Percentiles rank a stretch among this genome's conserved stretches.
Conservation (phyloP, 2,797 vertebrate genomes). For the Cryptoprocta ferox region DNA sequence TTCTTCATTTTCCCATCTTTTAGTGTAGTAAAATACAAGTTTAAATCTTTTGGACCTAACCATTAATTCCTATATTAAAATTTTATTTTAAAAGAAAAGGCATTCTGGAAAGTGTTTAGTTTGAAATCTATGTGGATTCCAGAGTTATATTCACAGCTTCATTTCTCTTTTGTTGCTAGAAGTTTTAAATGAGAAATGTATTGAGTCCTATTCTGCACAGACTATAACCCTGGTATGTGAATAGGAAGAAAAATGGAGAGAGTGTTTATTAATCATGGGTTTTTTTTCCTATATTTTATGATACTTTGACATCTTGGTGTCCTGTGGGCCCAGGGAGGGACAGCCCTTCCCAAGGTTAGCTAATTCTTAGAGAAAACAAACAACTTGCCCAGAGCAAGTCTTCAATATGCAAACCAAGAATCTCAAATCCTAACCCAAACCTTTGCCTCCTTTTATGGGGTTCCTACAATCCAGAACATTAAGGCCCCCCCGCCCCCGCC, state of each 20-base stretch:
- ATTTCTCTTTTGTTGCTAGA: not conserved
- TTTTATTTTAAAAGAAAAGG: not conserved
- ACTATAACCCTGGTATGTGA: not conserved
- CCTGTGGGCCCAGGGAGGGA: not conserved
- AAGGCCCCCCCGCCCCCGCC: not conserved
- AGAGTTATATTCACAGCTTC: not conserved
- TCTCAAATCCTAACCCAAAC: not conserved
- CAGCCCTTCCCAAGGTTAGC: not conserved
- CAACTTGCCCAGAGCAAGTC: not conserved
- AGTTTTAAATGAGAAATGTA: not conserved
- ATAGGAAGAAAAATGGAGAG: not conserved
- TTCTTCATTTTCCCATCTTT: not conserved
- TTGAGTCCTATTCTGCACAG: not conserved
- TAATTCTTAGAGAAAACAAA: not conserved
- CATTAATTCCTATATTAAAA: not conserved
- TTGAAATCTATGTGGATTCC: not conserved
- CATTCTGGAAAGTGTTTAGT: not conserved
- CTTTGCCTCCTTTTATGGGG: not conserved
- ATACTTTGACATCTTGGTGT: not conserved
- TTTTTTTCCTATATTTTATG: not conserved
- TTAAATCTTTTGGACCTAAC: slow-evolving; percentile 10
- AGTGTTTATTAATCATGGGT: not conserved
- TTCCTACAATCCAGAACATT: not conserved
- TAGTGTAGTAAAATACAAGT: not conserved
- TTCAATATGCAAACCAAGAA: not conserved